Evolutionary conservation across 2,888 invertebrate genomes (phyloP), one percentile per base, ranked within the genome.

Genomic region (Pseudanteris insignis): DNA sequence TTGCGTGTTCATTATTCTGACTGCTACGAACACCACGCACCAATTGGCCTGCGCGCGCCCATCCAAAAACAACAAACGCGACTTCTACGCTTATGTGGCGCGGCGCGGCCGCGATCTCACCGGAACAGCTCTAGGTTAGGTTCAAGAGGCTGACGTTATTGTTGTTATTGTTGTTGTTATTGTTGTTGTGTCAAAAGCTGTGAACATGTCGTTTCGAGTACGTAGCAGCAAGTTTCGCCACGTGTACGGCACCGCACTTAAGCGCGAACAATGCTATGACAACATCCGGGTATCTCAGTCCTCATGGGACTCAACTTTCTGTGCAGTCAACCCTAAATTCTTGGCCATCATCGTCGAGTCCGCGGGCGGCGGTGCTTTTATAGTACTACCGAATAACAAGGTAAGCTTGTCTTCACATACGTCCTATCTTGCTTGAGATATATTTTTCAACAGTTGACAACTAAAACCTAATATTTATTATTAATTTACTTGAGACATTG

Each of bases 141-240:
- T 46, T 18, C 18, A 18, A 32, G 33, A 30, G 32, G 25, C 28
- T 36, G 32, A 53, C 53, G 37, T 44, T 43, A 30, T 26, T 53
- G 30, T 30, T 50, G 13, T 41, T 41, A 21, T 41, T 41, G 29
- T 29, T 40, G 2, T 50, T 53, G 26, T 58, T 41, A 32, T 50
- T 54, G 54, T 59, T 55, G 30, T 46, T 18, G 18, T 55, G 55
- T 60, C 48, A 46, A 34, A 36, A 64, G 61, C 59, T 48, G 57
- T 61, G 58, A 76, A 69, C 66, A 94, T 95, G 94, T 94, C 94
- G 84, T 95, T 95, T 87, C 91, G 94, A 82, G 94, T 94, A 82
- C 91, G 96, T 84, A 92, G 89, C 84, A 96, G 96, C 81, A 97
- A 97, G 86, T 97, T 96, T 85, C 93, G 96, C 81, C 97, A 97